Conservation (phyloP, 2,888 invertebrate genomes). For the Hypercompe scribonia region DNA sequence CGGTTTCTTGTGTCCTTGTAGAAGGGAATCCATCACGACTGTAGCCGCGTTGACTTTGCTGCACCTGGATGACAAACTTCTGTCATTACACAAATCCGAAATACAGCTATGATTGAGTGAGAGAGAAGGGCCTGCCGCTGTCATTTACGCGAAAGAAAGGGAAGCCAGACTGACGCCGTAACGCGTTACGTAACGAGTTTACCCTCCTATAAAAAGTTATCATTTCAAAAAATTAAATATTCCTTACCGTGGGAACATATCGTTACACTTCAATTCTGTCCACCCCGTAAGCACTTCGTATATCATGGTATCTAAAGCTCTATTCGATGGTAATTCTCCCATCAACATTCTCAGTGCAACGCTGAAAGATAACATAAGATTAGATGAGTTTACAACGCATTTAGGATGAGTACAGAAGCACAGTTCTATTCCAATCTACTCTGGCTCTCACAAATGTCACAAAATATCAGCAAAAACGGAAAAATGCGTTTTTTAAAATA, state of each 20-base stretch:
- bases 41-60: constrained; percentile 73
- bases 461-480: no score
- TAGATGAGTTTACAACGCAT: neutral
- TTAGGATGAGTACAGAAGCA: neutral
- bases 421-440: no score
- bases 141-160: no score
- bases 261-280: constrained; percentile 79
- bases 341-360: constrained; percentile 83
- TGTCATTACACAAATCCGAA: no score
- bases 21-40: constrained; percentile 72
- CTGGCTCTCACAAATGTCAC: no score
- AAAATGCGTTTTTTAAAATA: no score
- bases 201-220: no score
- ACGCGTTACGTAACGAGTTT: no score
- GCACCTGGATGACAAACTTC: no score
- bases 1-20: constrained; percentile 65
- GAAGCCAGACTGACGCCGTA: no score
- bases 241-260: constrained; percentile 81
- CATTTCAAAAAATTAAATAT: neutral
- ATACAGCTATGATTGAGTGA: no score
- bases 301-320: constrained; percentile 79
- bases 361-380: constrained; percentile 59
- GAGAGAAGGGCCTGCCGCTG: no score
- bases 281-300: constrained; percentile 81
- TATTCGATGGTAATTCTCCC: constrained; percentile 80